These are phyloP conservation scores for Drepanosiphum platanoidis DNA, from an alignment of 2,888 invertebrate species.

Conservation along the genomic window DNA sequence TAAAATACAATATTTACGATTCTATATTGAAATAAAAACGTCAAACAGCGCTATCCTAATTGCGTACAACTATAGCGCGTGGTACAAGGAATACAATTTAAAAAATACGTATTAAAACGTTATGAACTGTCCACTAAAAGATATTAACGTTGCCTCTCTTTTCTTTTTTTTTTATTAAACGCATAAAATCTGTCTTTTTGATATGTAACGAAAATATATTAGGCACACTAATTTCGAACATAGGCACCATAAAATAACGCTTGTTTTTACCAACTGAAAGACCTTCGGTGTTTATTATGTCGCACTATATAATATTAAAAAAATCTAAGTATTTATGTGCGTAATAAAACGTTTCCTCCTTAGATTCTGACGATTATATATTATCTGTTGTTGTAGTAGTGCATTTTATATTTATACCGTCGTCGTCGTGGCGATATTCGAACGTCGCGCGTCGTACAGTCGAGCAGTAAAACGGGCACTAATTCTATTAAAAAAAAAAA, in stretches of 20 bases:
- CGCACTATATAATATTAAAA: neutral
- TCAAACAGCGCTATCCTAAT: neutral
- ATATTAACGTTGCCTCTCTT: neutral
- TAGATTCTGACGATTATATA: neutral
- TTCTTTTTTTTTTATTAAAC: neutral
- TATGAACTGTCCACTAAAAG: neutral
- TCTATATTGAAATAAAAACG: neutral
- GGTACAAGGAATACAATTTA: neutral
- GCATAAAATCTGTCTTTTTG: neutral
- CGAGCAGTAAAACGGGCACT: no score
- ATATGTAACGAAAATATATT: neutral
- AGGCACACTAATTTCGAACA: neutral
- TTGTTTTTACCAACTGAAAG: slow-evolving; percentile 2
- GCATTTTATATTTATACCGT: no score
- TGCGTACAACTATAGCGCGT: neutral
- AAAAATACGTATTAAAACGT: neutral
- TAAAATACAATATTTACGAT: neutral
- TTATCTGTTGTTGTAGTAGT: no score
- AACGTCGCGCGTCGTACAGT: no score
- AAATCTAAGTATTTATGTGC: neutral
- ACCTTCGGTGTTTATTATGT: neutral
- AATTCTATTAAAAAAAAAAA: no score
- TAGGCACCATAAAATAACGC: neutral
- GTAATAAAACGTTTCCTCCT: neutral
- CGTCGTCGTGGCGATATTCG: no score